Percentiles rank a stretch among this genome's conserved stretches.
phyloP scores from a whole-genome alignment of 2,888 invertebrate genomes.

The Stenodera caucasica region DNA sequence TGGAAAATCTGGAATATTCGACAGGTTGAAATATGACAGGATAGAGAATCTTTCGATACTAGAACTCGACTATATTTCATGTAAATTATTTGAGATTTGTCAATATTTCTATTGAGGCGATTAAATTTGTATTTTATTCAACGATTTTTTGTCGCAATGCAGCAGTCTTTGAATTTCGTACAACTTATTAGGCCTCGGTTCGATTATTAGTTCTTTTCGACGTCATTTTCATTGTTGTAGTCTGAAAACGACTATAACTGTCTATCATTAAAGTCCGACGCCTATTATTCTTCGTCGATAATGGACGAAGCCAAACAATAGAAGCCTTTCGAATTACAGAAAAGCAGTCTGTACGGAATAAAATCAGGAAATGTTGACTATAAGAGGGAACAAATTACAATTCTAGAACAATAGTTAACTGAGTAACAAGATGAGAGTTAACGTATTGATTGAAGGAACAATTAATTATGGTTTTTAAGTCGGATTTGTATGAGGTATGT shows the following conservation, averaged over 20 bases:
- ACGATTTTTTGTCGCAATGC: not conserved
- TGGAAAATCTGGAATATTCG: not conserved
- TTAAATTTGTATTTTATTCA: not conserved
- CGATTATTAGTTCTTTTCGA: not conserved
- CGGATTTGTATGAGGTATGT: not conserved
- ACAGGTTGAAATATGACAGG: conserved; percentile 2
- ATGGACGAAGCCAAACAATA: not conserved
- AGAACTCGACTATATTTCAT: not conserved
- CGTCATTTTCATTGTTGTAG: not conserved
- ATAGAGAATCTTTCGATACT: not conserved
- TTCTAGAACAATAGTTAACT: not conserved
- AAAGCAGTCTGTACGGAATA: not conserved
- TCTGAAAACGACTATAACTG: not conserved
- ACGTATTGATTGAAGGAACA: not conserved
- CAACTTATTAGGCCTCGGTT: not conserved
- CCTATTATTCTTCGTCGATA: conserved; percentile 2
- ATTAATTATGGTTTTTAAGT: not conserved
- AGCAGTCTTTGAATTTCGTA: not conserved
- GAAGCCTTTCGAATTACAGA: not conserved
- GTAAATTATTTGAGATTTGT: not conserved
- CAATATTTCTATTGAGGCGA: not conserved
- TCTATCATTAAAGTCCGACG: conserved; percentile 1
- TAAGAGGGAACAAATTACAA: conserved; percentile 3
- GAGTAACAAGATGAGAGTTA: not conserved
- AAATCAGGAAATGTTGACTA: not conserved